Evolutionary conservation across 2,113 vertebrate species (phyloP), one percentile per base, ranked within the genome.

Genomic region (Rhinopomastus cyanomelas): DNA sequence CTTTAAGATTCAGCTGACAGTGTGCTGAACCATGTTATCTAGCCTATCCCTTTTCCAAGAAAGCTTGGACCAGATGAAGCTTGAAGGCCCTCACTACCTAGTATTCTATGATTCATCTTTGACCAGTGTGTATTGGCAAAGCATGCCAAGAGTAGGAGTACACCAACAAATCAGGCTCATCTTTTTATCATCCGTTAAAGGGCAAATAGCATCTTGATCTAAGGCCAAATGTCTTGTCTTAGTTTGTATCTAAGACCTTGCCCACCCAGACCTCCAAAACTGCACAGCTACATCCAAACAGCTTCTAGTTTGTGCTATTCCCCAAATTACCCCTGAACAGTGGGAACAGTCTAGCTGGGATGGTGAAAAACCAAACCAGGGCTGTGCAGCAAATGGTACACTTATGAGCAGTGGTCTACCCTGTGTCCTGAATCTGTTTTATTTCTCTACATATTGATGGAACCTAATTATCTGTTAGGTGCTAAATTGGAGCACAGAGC

Each of bases 261-360:
- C 27, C 78, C 8, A 9, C 6, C 6, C 2, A 61, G 39, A 73
- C 4, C 7, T 39, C 36, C 48, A 69, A 23, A 77, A 64, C 7
- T 22, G 5, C 52, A 48, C 0, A 0, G 12, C 22, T 62, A 4
- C 19, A 39, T 39, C 36, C 22, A 55, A 79, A 55, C 5, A 30
- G 8, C 18, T 11, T 25, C 66, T 55, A 56, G 19, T 3, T 36
- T 56, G 27, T 49, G 26, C 8, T 34, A 34, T 16, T 44, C 51
- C 36, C 7, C 5, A 16, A 49, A 60, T 2, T 20, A 15, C 5
- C 34, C 11, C 36, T 68, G 49, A 67, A n/a, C 5, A 46, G 0
- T 46, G 21, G 12, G 34, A 81, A 66, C 59, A 7, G 6, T 34
- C 11, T 46, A 26, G 3, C 3, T 68, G 18, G 15, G n/a, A 4